phyloP scores from a whole-genome alignment of 2,888 invertebrate genomes.

The Nomada fabriciana region DNA sequence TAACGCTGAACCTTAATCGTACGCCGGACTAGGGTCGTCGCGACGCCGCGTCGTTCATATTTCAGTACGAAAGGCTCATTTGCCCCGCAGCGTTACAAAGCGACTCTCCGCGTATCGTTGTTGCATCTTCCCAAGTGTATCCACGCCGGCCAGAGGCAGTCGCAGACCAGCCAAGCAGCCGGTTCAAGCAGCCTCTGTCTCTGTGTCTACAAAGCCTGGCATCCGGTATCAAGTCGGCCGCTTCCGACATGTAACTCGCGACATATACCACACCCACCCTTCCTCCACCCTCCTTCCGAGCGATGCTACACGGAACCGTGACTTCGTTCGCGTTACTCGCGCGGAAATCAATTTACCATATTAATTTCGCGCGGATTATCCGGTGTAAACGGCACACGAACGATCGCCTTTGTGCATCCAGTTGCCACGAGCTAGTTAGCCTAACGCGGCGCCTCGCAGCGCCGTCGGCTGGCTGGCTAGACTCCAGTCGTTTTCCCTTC shows the following conservation, averaged over 20 bases:
- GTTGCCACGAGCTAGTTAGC: slow-evolving; percentile 77
- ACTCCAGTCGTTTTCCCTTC: slow-evolving; percentile 67
- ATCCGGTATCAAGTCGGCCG: slow-evolving; percentile 50
- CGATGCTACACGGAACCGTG: slow-evolving; percentile 35
- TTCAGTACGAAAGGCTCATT: slow-evolving; percentile 32
- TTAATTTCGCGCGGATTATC: slow-evolving; percentile 78
- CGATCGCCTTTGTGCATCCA: slow-evolving; percentile 57
- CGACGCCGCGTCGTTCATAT: slow-evolving; percentile 30
- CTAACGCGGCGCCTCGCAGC: slow-evolving; percentile 69
- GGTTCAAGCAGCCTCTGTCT: not conserved
- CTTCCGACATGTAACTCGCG: slow-evolving; percentile 49
- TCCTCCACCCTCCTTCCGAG: slow-evolving; percentile 7
- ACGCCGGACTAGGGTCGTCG: not conserved
- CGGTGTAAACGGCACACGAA: slow-evolving; percentile 67
- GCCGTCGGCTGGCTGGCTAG: slow-evolving; percentile 68
- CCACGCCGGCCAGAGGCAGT: slow-evolving; percentile 1
- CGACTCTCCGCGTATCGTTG: slow-evolving; percentile 35
- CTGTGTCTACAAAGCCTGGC: slow-evolving; percentile 44
- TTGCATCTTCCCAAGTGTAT: slow-evolving; percentile 34
- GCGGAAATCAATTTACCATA: slow-evolving; percentile 74
- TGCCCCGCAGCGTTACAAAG: slow-evolving; percentile 28
- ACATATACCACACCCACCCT: not conserved
- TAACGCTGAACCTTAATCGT: slow-evolving; percentile 3
- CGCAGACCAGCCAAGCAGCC: not conserved
- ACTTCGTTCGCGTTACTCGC: slow-evolving; percentile 59